These are phyloP conservation scores for Trilocha varians DNA, from an alignment of 2,888 invertebrate species.

Conservation along the genomic window DNA sequence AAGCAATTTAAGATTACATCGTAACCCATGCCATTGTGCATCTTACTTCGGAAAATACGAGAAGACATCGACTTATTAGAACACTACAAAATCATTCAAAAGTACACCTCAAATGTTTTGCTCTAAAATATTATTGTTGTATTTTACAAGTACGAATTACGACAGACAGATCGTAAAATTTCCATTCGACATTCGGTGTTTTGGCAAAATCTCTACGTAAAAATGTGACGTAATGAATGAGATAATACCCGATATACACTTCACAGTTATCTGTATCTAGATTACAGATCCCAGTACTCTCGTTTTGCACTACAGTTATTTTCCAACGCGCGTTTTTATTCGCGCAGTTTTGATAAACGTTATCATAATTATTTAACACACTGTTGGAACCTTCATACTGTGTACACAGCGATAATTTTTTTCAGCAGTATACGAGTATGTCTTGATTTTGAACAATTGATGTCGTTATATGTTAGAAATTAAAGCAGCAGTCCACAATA, in stretches of 20 bases:
- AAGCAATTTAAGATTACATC: too few species aligned
- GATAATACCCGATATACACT: not conserved
- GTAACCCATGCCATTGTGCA: too few species aligned
- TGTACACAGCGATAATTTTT: not conserved
- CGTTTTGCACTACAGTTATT: not conserved
- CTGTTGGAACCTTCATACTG: not conserved
- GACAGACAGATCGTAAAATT: not conserved
- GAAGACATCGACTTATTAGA: too few species aligned
- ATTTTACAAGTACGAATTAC: not conserved
- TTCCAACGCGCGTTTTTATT: not conserved
- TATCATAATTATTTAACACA: not conserved
- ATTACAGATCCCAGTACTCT: not conserved
- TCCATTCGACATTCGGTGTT: too few species aligned
- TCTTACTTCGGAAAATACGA: too few species aligned
- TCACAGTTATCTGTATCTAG: not conserved
- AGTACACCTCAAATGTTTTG: too few species aligned
- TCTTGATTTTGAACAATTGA: too few species aligned
- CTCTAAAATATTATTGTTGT: too few species aligned
- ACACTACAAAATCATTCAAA: too few species aligned
- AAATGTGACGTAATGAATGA: not conserved
- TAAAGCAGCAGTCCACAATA: too few species aligned
- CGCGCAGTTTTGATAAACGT: not conserved
- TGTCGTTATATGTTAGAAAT: too few species aligned
- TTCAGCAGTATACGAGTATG: too few species aligned
- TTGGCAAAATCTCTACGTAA: not conserved